Evolutionary conservation across 2,797 vertebrate genomes (phyloP), one percentile per base, ranked within the genome.

Genomic region (Botia almorhae): DNA sequence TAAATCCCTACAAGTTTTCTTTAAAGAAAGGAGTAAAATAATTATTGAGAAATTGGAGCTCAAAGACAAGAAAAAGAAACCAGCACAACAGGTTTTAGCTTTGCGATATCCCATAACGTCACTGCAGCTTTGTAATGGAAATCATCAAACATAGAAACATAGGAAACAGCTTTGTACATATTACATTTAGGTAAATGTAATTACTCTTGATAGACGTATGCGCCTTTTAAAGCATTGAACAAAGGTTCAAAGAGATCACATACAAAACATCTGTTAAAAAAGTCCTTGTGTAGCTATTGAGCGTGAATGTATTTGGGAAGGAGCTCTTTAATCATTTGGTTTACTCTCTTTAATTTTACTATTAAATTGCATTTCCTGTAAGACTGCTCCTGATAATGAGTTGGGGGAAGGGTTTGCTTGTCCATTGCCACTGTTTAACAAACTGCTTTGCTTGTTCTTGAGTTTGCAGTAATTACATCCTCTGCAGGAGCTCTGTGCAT

Each of bases 381-480:
- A 71, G 68, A 26, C 58, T 10, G 69, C 69, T 51, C 14, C 23
- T 33, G 36, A 36, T 71, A 50, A 43, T 76, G 60, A 72, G 70
- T 71, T 36, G 33, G 60, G 67, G 46, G 73, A 72, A 72, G 61
- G 64, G 58, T 19, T 50, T 74, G 83, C 68, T 79, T 84, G 84
- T 82, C 76, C 68, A n/a, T 60, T 85, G 86, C 89, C 91, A 86
- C 88, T 86, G 91, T 91, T 87, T 89, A 86, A 85, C 87, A 89
- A 89, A 89, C 90, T 78, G 87, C 80, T 88, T 89, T 84, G 90
- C 91, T 90, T 87, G 90, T 89, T 93, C 92, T 93, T 86, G 86
- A 89, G 91, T 92, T 91, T 91, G 88, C 93, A 91, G 93, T 93
- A 96, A 96, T 96, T 94, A 95, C 92, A 90, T 92, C 93, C 95